phyloP scores from a whole-genome alignment of 2,113 vertebrate species.

The Gymnocephalus cernua region DNA sequence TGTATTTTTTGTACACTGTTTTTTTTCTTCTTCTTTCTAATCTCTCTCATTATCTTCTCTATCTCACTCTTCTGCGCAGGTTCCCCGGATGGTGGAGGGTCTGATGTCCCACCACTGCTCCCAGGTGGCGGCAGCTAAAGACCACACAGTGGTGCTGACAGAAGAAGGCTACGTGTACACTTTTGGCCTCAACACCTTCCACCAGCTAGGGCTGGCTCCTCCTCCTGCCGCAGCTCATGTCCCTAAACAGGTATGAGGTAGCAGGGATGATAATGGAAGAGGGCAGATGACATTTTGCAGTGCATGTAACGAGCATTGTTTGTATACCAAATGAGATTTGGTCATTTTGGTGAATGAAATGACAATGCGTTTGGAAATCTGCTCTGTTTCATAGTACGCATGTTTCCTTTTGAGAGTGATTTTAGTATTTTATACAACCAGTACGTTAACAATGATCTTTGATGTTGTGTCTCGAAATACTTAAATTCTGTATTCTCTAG shows the following conservation, averaged over 20 bases:
- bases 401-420: background rate
- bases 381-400: background rate
- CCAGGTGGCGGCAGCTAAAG: slow-evolving; percentile 94
- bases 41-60: background rate
- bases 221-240: slow-evolving; percentile 88
- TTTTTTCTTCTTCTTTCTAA: background rate
- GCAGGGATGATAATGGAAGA: background rate
- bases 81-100: slow-evolving; percentile 94
- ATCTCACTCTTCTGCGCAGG: slow-evolving; percentile 72
- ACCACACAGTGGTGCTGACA: slow-evolving; percentile 96
- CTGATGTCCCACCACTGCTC: slow-evolving; percentile 90
- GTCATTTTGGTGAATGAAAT: background rate
- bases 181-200: slow-evolving; percentile 95
- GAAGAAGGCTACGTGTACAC: slow-evolving; percentile 95
- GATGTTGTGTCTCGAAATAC: background rate
- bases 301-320: background rate
- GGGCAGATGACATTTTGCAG: background rate
- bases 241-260: slow-evolving; percentile 92
- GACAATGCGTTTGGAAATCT: background rate
- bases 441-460: background rate
- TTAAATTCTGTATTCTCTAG: no score
- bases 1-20: background rate
- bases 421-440: background rate
- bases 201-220: slow-evolving; percentile 93
- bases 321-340: background rate